These are phyloP conservation scores for Drosophila glabriapex DNA, from an alignment of 2,888 invertebrate species.

Conservation along the genomic window DNA sequence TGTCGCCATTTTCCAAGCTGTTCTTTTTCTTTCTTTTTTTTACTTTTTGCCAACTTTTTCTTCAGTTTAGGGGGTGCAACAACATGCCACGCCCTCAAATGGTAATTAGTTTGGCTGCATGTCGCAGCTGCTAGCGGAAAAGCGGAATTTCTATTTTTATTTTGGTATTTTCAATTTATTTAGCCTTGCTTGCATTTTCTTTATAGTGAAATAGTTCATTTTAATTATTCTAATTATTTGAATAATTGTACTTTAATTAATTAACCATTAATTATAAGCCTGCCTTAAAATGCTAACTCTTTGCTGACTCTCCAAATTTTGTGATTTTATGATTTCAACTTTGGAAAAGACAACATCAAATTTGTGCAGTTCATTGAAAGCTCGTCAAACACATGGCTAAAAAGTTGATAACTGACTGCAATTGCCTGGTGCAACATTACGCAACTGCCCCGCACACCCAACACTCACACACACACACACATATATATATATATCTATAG, in stretches of 20 bases:
- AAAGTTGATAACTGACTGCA: constrained; percentile 6
- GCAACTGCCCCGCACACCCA: not conserved
- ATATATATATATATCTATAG: not conserved
- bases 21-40: constrained; percentile 4
- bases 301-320: not conserved
- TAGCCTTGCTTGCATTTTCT: not conserved
- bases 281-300: not conserved
- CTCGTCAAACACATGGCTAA: constrained; percentile 1
- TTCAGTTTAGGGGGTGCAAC: not conserved
- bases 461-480: constrained; percentile 45
- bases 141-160: constrained; percentile 23
- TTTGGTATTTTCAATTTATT: not conserved
- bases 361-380: constrained; percentile 2
- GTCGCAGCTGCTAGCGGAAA: constrained; percentile 51
- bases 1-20: constrained; percentile 43
- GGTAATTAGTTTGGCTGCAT: constrained; percentile 64
- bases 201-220: not conserved
- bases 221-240: not conserved
- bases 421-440: constrained; percentile 17
- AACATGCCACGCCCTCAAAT: constrained; percentile 10
- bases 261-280: not conserved
- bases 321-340: not conserved
- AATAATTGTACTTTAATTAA: not conserved
- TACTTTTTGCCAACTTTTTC: not conserved
- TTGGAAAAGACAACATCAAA: not conserved